Evolutionary conservation across 2,797 vertebrate genomes (phyloP).

Genomic region (Prunella strophiata): DNA sequence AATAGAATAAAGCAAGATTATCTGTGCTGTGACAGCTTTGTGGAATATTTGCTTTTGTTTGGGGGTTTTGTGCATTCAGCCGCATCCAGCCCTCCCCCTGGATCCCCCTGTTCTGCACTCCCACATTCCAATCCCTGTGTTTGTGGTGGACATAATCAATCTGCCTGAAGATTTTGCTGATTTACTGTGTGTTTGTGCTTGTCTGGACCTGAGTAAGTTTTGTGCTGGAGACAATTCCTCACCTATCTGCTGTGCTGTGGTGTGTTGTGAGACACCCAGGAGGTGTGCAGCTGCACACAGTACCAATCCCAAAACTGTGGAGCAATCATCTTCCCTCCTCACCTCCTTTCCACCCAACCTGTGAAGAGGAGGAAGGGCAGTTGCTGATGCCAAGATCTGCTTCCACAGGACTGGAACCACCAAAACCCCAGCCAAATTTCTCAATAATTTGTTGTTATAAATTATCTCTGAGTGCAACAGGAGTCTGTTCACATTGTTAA

Average conservation of each 20-base stretch:
- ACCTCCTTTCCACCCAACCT: rapidly evolving
- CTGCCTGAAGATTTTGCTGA: background rate
- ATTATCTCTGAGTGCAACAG: rapidly evolving
- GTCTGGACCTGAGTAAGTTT: background rate
- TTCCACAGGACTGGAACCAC: background rate
- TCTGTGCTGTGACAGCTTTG: background rate
- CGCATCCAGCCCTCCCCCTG: background rate
- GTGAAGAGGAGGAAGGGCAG: background rate
- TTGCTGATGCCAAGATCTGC: background rate
- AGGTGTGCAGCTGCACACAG: background rate
- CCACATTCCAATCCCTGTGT: rapidly evolving
- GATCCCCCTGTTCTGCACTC: background rate
- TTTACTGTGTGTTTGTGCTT: background rate
- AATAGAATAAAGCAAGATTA: background rate
- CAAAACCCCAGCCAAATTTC: background rate
- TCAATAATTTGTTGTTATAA: background rate
- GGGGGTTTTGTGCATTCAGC: background rate
- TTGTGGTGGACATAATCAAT: background rate
- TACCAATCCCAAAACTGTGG: rapidly evolving
- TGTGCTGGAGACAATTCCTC: background rate
- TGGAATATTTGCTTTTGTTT: background rate
- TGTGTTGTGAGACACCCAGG: rapidly evolving
- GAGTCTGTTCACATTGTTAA: background rate
- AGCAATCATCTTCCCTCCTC: background rate
- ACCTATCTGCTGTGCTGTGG: background rate